Conservation (phyloP, 2,888 invertebrate genomes). For the Hermodice carunculata region DNA sequence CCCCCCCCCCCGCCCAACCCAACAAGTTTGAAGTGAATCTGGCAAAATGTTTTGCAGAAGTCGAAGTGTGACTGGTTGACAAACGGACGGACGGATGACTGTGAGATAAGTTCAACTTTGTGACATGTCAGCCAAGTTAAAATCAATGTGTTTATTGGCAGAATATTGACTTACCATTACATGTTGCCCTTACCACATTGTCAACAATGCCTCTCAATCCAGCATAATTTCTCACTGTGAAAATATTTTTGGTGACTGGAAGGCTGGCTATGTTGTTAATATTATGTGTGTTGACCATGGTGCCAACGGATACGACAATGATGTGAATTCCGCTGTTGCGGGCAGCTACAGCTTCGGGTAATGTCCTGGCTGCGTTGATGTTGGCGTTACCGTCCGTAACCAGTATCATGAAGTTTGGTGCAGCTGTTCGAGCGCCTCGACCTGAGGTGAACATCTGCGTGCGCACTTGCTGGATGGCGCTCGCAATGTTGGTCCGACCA, state of each 20-base stretch:
- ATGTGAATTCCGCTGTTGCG: conserved; percentile 23
- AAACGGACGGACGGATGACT: too few relatives aligned
- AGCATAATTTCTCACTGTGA: conserved; percentile 4
- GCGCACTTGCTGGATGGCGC: conserved; percentile 3
- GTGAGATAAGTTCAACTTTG: too few relatives aligned
- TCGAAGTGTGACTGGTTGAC: too few relatives aligned
- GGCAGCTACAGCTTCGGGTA: conserved; percentile 47
- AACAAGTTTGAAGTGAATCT: too few relatives aligned
- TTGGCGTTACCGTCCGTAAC: conserved; percentile 59
- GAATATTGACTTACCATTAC: conserved; percentile 59
- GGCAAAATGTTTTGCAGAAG: too few relatives aligned
- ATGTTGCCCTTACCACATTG: conserved; percentile 52
- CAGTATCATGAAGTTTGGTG: conserved; percentile 53
- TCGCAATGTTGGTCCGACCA: conserved; percentile 13
- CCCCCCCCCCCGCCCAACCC: too few relatives aligned
- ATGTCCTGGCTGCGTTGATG: conserved; percentile 49
- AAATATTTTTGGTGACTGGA: conserved; percentile 19
- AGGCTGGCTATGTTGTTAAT: conserved; percentile 29
- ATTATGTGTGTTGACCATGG: conserved; percentile 19
- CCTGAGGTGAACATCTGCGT: conserved; percentile 46
- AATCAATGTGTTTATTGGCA: too few relatives aligned
- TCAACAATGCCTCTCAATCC: conserved; percentile 38
- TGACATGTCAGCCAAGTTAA: too few relatives aligned
- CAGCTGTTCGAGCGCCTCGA: conserved; percentile 57
- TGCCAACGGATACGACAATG: conserved; percentile 24